Conservation (phyloP, 2,797 vertebrate genomes). For the Notamacropus eugenii region DNA sequence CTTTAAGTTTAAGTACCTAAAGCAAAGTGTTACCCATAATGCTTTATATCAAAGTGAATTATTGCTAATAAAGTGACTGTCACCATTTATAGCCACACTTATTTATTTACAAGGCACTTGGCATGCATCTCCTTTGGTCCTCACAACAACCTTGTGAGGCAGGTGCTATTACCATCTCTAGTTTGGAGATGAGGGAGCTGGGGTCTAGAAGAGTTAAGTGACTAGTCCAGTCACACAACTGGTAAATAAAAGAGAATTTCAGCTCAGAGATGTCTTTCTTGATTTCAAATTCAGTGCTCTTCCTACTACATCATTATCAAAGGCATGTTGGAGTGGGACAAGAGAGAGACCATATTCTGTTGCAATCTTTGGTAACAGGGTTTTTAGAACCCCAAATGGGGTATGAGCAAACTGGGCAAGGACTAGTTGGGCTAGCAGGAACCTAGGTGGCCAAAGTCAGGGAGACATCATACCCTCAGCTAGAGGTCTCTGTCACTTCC, state of each 20-base stretch:
- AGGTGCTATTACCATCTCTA: neutral
- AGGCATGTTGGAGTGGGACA: neutral
- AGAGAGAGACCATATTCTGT: neutral
- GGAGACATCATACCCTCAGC: neutral
- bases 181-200: neutral
- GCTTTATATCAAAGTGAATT: neutral
- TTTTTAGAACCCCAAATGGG: conserved; percentile 15
- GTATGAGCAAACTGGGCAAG: neutral
- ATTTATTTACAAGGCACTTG: neutral
- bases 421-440: neutral
- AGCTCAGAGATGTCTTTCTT: neutral
- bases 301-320: neutral
- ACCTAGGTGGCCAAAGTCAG: neutral
- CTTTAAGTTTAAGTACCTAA: neutral
- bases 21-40: neutral
- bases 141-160: neutral
- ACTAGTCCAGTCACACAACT: neutral
- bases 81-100: neutral
- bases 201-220: neutral
- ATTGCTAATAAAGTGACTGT: neutral
- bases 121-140: neutral
- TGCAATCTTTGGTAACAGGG: neutral
- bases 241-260: neutral
- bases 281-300: neutral
- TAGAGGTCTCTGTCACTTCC: neutral